phyloP scores from a whole-genome alignment of 1,140 invertebrate genomes.

The Drosophila asahinai region DNA sequence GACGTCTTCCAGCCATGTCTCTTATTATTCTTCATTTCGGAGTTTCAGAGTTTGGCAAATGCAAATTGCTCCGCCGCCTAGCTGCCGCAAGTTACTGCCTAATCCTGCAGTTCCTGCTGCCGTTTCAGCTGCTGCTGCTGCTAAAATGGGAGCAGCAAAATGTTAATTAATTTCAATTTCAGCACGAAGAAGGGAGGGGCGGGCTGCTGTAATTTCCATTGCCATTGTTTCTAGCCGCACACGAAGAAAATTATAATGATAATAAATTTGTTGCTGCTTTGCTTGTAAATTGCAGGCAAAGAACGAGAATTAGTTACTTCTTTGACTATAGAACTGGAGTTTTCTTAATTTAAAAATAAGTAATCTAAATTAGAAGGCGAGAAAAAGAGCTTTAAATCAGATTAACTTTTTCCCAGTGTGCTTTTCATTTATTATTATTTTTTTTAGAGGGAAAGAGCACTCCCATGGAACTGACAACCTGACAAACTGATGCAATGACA shows the following conservation, averaged over 20 bases:
- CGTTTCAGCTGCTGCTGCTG: constrained; percentile 12
- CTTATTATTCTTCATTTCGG: constrained; percentile 25
- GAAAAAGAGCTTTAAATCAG: not conserved
- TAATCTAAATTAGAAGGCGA: no score
- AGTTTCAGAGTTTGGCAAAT: constrained; percentile 25
- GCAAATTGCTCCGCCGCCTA: constrained; percentile 23
- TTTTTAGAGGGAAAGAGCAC: constrained; percentile 15
- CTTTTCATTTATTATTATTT: not conserved
- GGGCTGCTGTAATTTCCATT: constrained; percentile 33
- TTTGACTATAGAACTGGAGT: no score
- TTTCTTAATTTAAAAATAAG: no score
- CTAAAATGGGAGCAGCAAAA: constrained; percentile 38
- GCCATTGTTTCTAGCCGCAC: constrained; percentile 24
- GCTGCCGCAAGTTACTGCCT: constrained; percentile 32
- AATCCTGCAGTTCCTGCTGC: constrained; percentile 39
- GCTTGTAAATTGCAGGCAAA: no score
- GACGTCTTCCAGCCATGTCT: not conserved
- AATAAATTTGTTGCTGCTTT: not conserved
- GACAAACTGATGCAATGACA: constrained; percentile 41
- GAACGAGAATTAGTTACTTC: no score
- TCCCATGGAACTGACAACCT: constrained; percentile 35
- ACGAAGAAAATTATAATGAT: not conserved
- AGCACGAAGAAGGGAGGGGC: constrained; percentile 23
- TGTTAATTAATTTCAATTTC: constrained; percentile 64
- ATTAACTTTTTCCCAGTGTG: not conserved